phyloP scores from a whole-genome alignment of 2,888 invertebrate genomes.

The Zygothrica quintamaculata region DNA sequence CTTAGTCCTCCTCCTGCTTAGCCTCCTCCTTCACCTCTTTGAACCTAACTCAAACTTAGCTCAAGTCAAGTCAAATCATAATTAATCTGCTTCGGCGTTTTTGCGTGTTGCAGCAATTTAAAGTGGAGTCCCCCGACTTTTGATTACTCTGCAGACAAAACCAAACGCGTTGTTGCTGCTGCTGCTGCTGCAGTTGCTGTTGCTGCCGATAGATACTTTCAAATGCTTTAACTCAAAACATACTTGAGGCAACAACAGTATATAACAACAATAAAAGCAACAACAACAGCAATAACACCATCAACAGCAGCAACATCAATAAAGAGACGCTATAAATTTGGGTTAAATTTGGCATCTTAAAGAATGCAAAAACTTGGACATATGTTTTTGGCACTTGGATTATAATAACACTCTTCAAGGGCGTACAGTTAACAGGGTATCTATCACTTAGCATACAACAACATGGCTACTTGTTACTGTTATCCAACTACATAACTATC shows the following conservation, averaged over 20 bases:
- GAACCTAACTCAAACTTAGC: neutral
- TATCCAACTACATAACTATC: too few species aligned
- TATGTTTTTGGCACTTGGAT: slow-evolving; percentile 19
- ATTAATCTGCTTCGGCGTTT: slow-evolving; percentile 75
- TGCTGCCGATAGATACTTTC: slow-evolving; percentile 65
- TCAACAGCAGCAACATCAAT: slow-evolving; percentile 32
- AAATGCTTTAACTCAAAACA: slow-evolving; percentile 52
- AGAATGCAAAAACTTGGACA: slow-evolving; percentile 37
- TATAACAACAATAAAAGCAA: too few species aligned
- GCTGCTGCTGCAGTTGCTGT: slow-evolving; percentile 52
- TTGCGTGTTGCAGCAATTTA: slow-evolving; percentile 77
- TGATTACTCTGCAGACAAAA: slow-evolving; percentile 56
- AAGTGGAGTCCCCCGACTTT: slow-evolving; percentile 63
- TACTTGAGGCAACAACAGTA: slow-evolving; percentile 47
- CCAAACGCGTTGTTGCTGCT: slow-evolving; percentile 54
- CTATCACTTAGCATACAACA: neutral
- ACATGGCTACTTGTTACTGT: too few species aligned
- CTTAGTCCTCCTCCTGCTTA: slow-evolving; percentile 40
- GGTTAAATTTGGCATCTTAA: slow-evolving; percentile 63
- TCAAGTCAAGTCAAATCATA: slow-evolving; percentile 52
- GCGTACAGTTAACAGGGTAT: neutral
- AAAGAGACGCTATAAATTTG: slow-evolving; percentile 53
- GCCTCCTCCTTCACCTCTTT: slow-evolving; percentile 15
- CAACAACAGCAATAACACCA: too few species aligned
- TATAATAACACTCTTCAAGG: neutral